These are phyloP conservation scores for Cebus imitator DNA, from an alignment of 2,113 vertebrate genomes.

Conservation along the genomic window DNA sequence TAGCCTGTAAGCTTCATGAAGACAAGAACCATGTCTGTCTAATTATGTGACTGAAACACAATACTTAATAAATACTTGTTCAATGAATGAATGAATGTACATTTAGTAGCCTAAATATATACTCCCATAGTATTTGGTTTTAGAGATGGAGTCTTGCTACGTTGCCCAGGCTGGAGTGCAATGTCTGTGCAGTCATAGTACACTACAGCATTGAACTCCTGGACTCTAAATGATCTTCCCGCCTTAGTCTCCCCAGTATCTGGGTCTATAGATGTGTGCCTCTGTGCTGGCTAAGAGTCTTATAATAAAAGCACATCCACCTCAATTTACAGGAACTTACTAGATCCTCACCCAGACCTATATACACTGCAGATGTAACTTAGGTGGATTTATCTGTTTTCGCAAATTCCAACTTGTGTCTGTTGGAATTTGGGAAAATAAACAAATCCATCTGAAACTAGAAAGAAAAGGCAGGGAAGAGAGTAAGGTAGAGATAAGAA, in stretches of 20 bases:
- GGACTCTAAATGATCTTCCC: background rate
- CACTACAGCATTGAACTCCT: background rate
- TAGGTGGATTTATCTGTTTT: constrained; percentile 9
- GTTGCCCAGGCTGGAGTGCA: background rate
- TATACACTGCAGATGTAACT: background rate
- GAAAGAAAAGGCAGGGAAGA: background rate
- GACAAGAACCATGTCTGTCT: background rate
- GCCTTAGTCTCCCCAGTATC: background rate
- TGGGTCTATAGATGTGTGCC: background rate
- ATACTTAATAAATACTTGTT: background rate
- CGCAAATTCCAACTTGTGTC: background rate
- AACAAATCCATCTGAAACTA: background rate
- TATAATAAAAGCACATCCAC: background rate
- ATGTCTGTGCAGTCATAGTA: background rate
- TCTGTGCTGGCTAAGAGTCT: background rate
- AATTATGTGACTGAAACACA: constrained; percentile 15
- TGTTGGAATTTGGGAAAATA: no score
- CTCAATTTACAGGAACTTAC: background rate
- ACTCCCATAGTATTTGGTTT: background rate
- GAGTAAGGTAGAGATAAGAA: background rate
- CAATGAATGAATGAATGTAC: background rate
- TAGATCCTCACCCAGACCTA: background rate
- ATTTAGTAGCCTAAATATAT: background rate
- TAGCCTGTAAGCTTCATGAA: background rate
- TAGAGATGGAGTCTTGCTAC: background rate